Evolutionary conservation across 2,888 invertebrate genomes (phyloP).

Genomic region (Leucoma salicis): DNA sequence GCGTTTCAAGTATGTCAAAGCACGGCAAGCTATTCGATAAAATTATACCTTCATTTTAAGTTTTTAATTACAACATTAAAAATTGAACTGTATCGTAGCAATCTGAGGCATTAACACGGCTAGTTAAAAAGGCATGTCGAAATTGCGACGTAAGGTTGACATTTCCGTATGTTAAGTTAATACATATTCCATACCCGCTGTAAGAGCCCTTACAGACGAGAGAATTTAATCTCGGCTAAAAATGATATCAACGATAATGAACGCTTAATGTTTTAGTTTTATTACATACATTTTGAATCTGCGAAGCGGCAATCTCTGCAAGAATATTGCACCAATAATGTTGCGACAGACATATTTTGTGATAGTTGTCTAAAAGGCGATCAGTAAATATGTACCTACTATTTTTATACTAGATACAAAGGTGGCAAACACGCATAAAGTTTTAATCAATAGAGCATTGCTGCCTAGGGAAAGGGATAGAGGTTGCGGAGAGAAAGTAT

Average conservation of each 20-base stretch:
- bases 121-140: conserved; percentile 75
- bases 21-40: conserved; percentile 36
- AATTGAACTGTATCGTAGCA: conserved; percentile 51
- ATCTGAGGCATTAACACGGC: conserved; percentile 54
- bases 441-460: too few relatives aligned
- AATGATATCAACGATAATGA: conserved; percentile 28
- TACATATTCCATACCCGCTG: too few relatives aligned
- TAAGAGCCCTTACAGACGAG: conserved; percentile 70
- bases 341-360: too few relatives aligned
- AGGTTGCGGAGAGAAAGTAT: too few relatives aligned
- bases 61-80: conserved; percentile 60
- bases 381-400: too few relatives aligned
- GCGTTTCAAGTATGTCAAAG: conserved; percentile 43
- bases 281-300: background rate
- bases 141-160: conserved; percentile 78
- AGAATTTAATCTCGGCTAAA: conserved; percentile 67
- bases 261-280: conserved; percentile 7
- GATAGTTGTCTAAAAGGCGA: too few relatives aligned
- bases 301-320: too few relatives aligned
- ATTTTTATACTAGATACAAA: too few relatives aligned
- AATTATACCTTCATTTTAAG: conserved; percentile 47
- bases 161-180: conserved; percentile 65
- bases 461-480: too few relatives aligned
- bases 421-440: too few relatives aligned
- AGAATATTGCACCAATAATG: too few relatives aligned